Evolutionary conservation across 1,140 invertebrate genomes (phyloP).

Genomic region (Euura saliciscinereae): DNA sequence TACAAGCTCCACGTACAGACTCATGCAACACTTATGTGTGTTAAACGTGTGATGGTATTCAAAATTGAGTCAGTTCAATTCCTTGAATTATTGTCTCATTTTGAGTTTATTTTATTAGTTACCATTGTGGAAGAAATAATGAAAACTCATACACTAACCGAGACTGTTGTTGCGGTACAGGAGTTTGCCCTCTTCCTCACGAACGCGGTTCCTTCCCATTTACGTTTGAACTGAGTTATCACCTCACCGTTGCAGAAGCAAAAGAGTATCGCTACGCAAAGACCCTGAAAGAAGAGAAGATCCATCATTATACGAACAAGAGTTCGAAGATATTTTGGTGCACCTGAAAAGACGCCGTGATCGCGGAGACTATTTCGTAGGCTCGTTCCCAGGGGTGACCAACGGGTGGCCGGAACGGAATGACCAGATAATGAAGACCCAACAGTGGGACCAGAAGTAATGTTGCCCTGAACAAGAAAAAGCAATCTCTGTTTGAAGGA

Average conservation of each 20-base stretch:
- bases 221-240: slow-evolving; percentile 79
- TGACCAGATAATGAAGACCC: slow-evolving; percentile 85
- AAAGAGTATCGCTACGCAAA: slow-evolving; percentile 89
- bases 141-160: slow-evolving; percentile 64
- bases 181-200: slow-evolving; percentile 76
- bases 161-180: slow-evolving; percentile 82
- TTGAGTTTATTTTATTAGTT: background rate
- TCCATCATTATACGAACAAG: slow-evolving; percentile 19
- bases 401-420: slow-evolving; percentile 82
- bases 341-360: slow-evolving; percentile 89
- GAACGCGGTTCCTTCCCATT: slow-evolving; percentile 75
- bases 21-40: background rate
- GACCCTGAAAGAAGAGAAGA: slow-evolving; percentile 71
- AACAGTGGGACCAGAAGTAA: slow-evolving; percentile 84
- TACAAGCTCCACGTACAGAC: slow-evolving; percentile 11
- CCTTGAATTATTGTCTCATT: background rate
- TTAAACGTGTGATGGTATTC: background rate
- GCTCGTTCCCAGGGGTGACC: slow-evolving; percentile 73
- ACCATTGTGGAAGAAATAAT: slow-evolving; percentile 22
- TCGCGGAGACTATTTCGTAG: slow-evolving; percentile 84
- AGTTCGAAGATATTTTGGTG: slow-evolving; percentile 25
- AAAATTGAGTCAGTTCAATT: no score
- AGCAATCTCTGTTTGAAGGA: background rate
- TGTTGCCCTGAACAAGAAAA: slow-evolving; percentile 75
- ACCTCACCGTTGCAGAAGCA: slow-evolving; percentile 97